phyloP scores from a whole-genome alignment of 1,140 invertebrate genomes.

The Solenopsis invicta region DNA sequence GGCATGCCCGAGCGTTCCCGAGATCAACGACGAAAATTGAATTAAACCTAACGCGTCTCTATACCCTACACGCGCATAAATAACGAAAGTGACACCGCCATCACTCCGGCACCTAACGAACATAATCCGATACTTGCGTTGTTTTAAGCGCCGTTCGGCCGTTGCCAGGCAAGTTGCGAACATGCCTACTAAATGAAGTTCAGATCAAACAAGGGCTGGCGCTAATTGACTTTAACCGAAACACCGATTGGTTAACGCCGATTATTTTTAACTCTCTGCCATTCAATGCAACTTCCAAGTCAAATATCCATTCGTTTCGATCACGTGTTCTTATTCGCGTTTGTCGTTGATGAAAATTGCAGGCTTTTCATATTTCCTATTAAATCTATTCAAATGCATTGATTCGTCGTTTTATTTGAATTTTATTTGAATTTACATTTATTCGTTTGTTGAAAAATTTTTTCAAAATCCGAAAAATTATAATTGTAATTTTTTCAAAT shows the following conservation, averaged over 20 bases:
- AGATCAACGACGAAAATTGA: constrained; percentile 70
- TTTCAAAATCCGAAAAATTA: not conserved
- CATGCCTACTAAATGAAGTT: constrained; percentile 10
- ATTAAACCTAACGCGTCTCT: constrained; percentile 64
- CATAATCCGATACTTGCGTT: constrained; percentile 57
- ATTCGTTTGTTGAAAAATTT: not conserved
- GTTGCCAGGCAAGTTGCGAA: not conserved
- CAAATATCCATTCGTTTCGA: not conserved
- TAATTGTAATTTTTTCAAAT: not conserved
- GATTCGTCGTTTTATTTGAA: too few species aligned
- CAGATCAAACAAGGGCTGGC: constrained; percentile 53
- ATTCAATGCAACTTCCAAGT: not conserved
- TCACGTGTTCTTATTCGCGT: not conserved
- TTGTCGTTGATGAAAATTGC: not conserved
- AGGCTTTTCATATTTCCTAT: not conserved
- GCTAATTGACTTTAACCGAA: constrained; percentile 26
- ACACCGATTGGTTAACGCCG: not conserved
- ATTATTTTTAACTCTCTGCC: constrained; percentile 1
- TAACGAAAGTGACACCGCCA: constrained; percentile 61
- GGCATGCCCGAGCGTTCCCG: constrained; percentile 49
- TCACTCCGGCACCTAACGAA: constrained; percentile 7
- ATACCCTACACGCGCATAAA: constrained; percentile 62
- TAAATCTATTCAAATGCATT: not conserved
- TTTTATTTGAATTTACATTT: not conserved
- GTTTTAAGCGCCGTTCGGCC: constrained; percentile 29